phyloP scores from a whole-genome alignment of 2,113 vertebrate genomes.

The Pipa parva region DNA sequence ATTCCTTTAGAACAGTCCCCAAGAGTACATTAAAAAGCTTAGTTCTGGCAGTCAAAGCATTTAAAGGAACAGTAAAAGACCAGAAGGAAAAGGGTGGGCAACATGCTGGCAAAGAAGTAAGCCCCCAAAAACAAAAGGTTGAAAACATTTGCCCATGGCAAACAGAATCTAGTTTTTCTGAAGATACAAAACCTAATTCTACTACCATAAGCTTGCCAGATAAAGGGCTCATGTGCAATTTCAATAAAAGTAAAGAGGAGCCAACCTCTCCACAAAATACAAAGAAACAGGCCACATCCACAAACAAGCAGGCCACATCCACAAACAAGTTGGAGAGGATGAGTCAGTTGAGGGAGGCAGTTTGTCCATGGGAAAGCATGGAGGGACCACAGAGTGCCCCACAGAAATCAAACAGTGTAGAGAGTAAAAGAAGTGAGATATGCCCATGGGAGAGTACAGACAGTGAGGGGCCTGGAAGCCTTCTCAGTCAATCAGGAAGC shows the following conservation, averaged over 20 bases:
- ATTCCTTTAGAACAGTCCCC: conserved; percentile 2
- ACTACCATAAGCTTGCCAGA: neutral
- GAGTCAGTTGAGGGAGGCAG: conserved; percentile 34
- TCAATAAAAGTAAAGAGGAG: conserved; percentile 16
- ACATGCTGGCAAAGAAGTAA: conserved; percentile 1
- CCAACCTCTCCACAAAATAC: neutral
- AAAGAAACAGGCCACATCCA: neutral
- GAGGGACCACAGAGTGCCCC: neutral
- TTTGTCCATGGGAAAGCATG: conserved; percentile 36
- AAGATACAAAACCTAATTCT: neutral
- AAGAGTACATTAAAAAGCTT: conserved; percentile 44
- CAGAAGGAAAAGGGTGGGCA: conserved; percentile 32
- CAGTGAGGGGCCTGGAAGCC: neutral
- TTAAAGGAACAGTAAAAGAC: conserved; percentile 46
- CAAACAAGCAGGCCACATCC: neutral
- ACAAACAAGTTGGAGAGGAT: conserved; percentile 44
- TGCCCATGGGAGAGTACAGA: conserved; percentile 56
- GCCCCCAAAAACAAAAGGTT: neutral
- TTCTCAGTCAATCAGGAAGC: conserved; percentile 28
- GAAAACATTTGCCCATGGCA: neutral
- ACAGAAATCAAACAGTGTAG: neutral
- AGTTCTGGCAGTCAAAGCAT: conserved; percentile 57
- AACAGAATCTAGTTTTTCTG: neutral
- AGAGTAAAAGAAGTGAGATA: conserved; percentile 31
- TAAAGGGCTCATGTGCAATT: neutral